Base-by-base conservation (phyloP, 2,888 invertebrate species). In the Odontomyia ornata region DNA sequence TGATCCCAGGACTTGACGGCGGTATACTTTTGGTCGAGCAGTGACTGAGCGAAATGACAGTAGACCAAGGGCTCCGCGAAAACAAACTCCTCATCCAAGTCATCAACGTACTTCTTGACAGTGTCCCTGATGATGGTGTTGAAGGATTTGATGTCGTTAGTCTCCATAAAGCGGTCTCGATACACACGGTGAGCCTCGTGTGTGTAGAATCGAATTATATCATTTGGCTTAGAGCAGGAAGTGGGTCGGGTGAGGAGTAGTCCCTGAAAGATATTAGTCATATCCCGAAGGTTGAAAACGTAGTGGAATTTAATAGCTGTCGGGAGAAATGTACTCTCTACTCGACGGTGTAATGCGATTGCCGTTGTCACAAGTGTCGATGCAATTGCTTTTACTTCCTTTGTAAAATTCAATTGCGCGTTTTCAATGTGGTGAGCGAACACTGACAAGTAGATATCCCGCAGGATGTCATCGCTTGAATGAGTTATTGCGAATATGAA, bases 271-370 rank as follows among this genome's bases (percentile, higher is more conserved):
- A 98, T 93, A 84, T 96, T 97, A 1, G 97, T 95, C 78, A 98
- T 88, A 86, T 98, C 98, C 77, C 98, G 89, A 77, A 98, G 87
- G 84, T 97, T 98, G 87, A 97, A 98, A 69, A 94, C 89, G 83
- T 98, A 98, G 85, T 98, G 98, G 84, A 98, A 98, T 88, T 97
- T 98, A 81, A 95, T 89, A 15, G 97, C 97, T 0, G 98, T 98
- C 0, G 98, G 98, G 80, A 98, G 88, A 87, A 98, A 98, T 0
- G 90, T 91, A 15, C 91, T 86, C 0, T 92, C 88, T 15, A 97
- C 90, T 83, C 93, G 94, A 27, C 88, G 88, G 84, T 98, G 98
- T 43, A 97, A 88, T 1, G 89, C 88, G 2, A 97, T 88, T 0
- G 96, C 95, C 0, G 93, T 91, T 18, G 88, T 87, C 0, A 97